Evolutionary conservation across 2,797 vertebrate genomes (phyloP).

Genomic region (Argentina silus): DNA sequence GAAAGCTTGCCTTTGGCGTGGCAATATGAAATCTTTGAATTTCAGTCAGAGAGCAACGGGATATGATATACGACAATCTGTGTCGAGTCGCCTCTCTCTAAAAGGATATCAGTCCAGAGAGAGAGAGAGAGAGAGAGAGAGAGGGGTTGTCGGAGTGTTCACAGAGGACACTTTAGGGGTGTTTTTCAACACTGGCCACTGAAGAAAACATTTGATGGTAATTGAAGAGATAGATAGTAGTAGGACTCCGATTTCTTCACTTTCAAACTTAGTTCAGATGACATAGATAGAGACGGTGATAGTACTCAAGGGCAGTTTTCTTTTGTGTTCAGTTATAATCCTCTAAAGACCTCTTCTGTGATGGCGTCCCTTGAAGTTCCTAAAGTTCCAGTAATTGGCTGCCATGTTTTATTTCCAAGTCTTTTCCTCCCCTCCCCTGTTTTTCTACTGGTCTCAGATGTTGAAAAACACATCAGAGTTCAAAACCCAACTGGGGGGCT

Average conservation of each 20-base stretch:
- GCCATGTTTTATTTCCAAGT: slow-evolving; percentile 29
- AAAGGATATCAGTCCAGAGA: background rate
- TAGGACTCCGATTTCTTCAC: slow-evolving; percentile 16
- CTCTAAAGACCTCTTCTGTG: slow-evolving; percentile 31
- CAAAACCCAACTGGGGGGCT: slow-evolving; percentile 25
- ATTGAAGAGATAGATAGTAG: slow-evolving; percentile 29
- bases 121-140: background rate
- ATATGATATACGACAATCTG: background rate
- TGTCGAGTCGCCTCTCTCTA: background rate
- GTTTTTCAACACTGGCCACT: slow-evolving; percentile 20
- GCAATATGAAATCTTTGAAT: background rate
- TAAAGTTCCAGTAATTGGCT: slow-evolving; percentile 35
- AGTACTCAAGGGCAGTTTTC: slow-evolving; percentile 39
- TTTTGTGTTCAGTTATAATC: slow-evolving; percentile 40
- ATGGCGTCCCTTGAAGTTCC: slow-evolving; percentile 32
- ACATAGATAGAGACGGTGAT: slow-evolving; percentile 34
- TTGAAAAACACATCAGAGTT: slow-evolving; percentile 35
- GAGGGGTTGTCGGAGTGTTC: background rate
- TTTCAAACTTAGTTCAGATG: slow-evolving; percentile 38
- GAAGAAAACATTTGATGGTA: slow-evolving; percentile 39
- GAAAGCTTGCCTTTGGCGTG: slow-evolving; percentile 24
- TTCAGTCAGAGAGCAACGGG: slow-evolving; percentile 7
- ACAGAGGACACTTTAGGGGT: slow-evolving; percentile 24
- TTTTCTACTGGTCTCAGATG: slow-evolving; percentile 21
- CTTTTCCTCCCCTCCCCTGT: slow-evolving; percentile 29